Evolutionary conservation across 2,113 vertebrate species (phyloP), one percentile per base, ranked within the genome.

Genomic region (Leucopsar rothschildi): DNA sequence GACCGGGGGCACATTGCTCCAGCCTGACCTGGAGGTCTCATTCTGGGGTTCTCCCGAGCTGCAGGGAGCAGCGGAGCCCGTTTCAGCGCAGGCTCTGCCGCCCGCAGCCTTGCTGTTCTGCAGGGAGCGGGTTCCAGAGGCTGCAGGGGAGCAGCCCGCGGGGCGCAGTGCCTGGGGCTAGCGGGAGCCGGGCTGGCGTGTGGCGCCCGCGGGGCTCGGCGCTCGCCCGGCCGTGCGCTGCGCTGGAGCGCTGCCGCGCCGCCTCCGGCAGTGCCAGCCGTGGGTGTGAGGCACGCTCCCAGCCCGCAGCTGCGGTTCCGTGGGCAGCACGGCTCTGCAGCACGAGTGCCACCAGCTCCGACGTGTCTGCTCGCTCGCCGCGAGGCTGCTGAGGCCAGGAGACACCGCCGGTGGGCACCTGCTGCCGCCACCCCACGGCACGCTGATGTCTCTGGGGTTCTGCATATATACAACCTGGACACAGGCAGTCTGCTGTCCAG

Each of bases 351-450:
- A 8, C 4, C 35, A 2, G 6, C 29, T 25, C 21, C 9, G 16
- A 4, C 3, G 24, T 8, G 49, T 12, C 29, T 5, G 0, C 49
- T 37, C 10, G 8, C 2, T 1, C 2, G 31, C 21, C 16, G 28
- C 4, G 53, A 33, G 24, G 56, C 65, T 18, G 33, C 28, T 3
- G 24, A 57, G 59, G 50, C 40, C 45, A 8, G 56, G 15, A 47
- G 33, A 23, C 2, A 0, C 25, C 18, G 44, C 12, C 5, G 3
- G 1, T 0, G 16, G 12, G 15, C 29, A 1, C 7, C 14, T 12
- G 31, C 49, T 14, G 3, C 49, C 55, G 2, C 19, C 28, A 2
- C 5, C 21, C 55, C 33, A 4, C 11, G 2, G 14, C 47, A 27
- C 3, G 4, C 25, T 11, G 14, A 1, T 23, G 18, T 23, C 29